Evolutionary conservation across 2,113 vertebrate genomes (phyloP).

Genomic region (Xenotilapia caudafasciata): DNA sequence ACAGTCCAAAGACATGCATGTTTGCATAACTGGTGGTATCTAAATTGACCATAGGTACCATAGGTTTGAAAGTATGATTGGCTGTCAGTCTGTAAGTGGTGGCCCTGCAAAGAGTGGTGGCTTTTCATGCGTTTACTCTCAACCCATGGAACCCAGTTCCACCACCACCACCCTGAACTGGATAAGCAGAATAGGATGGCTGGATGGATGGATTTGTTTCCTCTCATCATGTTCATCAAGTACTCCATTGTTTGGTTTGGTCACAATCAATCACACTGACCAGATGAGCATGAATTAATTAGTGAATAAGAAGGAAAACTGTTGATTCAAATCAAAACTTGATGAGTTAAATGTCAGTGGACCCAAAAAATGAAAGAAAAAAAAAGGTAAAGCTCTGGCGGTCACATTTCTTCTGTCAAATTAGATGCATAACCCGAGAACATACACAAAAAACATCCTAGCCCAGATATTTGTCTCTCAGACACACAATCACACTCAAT

Average conservation of each 20-base stretch:
- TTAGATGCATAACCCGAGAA: background rate
- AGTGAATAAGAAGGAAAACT: background rate
- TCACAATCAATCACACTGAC: background rate
- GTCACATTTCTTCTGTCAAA: background rate
- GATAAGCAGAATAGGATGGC: background rate
- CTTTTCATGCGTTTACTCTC: background rate
- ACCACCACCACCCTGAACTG: background rate
- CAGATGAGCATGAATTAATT: background rate
- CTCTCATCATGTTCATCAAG: background rate
- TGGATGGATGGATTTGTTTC: background rate
- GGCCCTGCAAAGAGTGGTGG: background rate
- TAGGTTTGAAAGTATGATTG: background rate
- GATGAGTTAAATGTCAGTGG: background rate
- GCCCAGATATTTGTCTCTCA: background rate
- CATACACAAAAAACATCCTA: background rate
- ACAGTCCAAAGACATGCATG: background rate
- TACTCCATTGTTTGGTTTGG: background rate
- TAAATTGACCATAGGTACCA: background rate
- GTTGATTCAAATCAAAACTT: background rate
- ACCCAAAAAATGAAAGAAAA: background rate
- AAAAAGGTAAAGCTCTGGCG: background rate
- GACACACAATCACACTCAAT: background rate
- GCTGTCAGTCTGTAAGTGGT: background rate
- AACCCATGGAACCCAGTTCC: background rate
- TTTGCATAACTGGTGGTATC: background rate